Evolutionary conservation across 1,140 invertebrate species (phyloP).

Genomic region (Andrena cerasifolii): DNA sequence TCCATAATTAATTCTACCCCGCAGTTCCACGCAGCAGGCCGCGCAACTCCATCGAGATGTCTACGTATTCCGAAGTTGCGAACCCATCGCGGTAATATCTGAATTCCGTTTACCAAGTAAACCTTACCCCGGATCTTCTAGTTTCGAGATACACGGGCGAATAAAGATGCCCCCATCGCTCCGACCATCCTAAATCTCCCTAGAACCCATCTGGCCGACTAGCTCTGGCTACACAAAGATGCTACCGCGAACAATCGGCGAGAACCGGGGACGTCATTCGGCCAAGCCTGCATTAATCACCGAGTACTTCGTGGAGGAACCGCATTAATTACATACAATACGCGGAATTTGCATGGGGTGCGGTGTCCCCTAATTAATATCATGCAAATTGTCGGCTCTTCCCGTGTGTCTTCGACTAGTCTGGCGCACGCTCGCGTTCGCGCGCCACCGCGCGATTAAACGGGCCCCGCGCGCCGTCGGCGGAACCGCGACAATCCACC

Average conservation of each 20-base stretch:
- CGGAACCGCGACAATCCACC: background rate
- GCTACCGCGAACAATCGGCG: constrained; percentile 12
- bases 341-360: constrained; percentile 61
- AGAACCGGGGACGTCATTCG: background rate
- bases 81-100: too few species aligned
- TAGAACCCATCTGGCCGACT: too few species aligned
- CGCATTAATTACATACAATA: constrained; percentile 64
- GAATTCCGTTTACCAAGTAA: too few species aligned
- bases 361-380: constrained; percentile 59
- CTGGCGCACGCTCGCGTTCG: background rate
- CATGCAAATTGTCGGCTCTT: constrained; percentile 29
- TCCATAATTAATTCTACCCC: too few species aligned
- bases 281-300: constrained; percentile 57
- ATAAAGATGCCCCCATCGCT: too few species aligned
- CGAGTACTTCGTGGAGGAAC: constrained; percentile 55
- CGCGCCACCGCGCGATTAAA: constrained; percentile 40
- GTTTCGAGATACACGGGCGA: too few species aligned
- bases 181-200: too few species aligned
- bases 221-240: constrained; percentile 40
- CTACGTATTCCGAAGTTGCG: too few species aligned
- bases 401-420: constrained; percentile 11
- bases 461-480: background rate
- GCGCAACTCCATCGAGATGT: too few species aligned
- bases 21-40: too few species aligned
- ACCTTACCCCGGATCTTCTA: too few species aligned